Base-by-base conservation (phyloP, 2,888 invertebrate genomes). In the Leucophenga maculata region DNA sequence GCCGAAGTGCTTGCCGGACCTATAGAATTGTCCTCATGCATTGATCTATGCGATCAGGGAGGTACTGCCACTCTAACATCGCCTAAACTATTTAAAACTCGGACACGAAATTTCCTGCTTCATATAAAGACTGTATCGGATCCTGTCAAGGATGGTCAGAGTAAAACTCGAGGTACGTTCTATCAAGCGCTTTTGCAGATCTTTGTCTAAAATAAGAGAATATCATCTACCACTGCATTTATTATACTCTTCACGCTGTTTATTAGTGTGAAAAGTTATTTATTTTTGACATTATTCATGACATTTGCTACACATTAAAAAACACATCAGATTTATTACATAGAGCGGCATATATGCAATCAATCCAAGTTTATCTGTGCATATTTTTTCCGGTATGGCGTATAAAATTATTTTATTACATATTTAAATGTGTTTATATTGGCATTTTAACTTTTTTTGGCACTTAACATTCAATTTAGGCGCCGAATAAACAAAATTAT, bases 1-100 rank as follows among this genome's bases (percentile, higher is more conserved):
- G 95, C 96, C 0, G 96, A 97, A 86, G 94, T 97, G 71, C 89
- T 97, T 57, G 97, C 96, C 14, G 97, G 97, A 0, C 97, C 97
- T 0, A 91, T 97, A 60, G 92, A 94, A 84, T 89, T 97, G 18
- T 92, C 94, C 3, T 92, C 94, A 0, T 94, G 94, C 75, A 90
- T 97, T 72, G 97, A 97, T 87, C 86, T 97, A 70, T 94, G 95
- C 1, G 96, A 95, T 81, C 94, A 94, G 83, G 92, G 94, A 14
- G 97, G 97, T 4, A 92, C 93, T 22, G 92, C 97, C 20, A 95
- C 95, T 8, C 89, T 97, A 69, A 95, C 97, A 0, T 96, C 97
- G 82, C 96, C 97, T 1, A 93, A 94, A 78, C 88, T 97, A 55
- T 94, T 95, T 79, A 91, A 94, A 76, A 92, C 94, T 0, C 92